phyloP scores from a whole-genome alignment of 2,797 vertebrate genomes.

The Telmatherina bonti region DNA sequence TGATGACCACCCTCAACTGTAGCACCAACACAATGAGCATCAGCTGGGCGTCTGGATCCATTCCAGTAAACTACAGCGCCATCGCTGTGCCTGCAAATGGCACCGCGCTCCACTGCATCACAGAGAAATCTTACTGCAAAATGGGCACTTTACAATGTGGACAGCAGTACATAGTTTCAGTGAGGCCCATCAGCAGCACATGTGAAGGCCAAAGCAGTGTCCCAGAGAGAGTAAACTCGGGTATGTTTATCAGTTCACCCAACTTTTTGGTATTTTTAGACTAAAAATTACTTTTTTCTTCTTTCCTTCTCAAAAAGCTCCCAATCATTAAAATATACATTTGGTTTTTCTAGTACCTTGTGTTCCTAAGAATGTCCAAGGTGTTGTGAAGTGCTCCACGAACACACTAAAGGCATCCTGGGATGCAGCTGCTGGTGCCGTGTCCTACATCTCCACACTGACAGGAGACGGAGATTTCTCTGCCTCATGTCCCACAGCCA shows the following conservation, averaged over 20 bases:
- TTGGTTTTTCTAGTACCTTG: constrained; percentile 75
- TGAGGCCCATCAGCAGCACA: constrained; percentile 66
- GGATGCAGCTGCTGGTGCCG: constrained; percentile 63
- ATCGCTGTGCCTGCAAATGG: constrained; percentile 35
- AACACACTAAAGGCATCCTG: constrained; percentile 75
- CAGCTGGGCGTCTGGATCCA: constrained; percentile 63
- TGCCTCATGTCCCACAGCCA: constrained; percentile 33
- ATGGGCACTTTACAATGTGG: constrained; percentile 74
- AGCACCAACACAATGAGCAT: constrained; percentile 67
- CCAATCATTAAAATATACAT: not conserved
- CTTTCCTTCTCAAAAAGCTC: not conserved
- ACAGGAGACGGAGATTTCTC: constrained; percentile 42
- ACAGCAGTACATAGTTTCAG: constrained; percentile 68
- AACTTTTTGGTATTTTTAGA: not conserved
- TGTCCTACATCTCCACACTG: constrained; percentile 66
- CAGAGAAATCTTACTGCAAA: constrained; percentile 61
- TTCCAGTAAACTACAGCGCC: constrained; percentile 70
- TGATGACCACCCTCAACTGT: constrained; percentile 69
- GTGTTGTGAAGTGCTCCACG: constrained; percentile 64
- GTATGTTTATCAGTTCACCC: constrained; percentile 50
- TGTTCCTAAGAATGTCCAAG: constrained; percentile 57
- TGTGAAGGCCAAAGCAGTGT: constrained; percentile 72
- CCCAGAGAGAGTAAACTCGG: constrained; percentile 59
- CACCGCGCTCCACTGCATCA: constrained; percentile 58
- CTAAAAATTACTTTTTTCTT: not conserved